A percentile compares a stretch with the other conserved stretches of the same genome.
These are phyloP conservation scores for Lophius americanus DNA, from an alignment of 2,797 vertebrate genomes.

Conservation along the genomic window DNA sequence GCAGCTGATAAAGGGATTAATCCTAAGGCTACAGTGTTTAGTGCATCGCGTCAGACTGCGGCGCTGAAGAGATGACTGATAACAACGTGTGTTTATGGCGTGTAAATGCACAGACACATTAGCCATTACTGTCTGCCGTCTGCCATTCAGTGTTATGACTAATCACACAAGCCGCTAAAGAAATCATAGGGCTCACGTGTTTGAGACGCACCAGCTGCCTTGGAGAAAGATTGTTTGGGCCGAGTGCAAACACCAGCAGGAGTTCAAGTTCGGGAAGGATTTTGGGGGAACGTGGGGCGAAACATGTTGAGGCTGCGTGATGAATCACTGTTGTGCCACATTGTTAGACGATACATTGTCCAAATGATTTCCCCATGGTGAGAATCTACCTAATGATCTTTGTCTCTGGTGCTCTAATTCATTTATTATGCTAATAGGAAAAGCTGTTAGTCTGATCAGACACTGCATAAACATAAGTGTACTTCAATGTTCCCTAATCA, in stretches of 20 bases:
- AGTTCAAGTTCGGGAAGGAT: slow-evolving; percentile 8
- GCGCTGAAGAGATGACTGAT: slow-evolving; percentile 53
- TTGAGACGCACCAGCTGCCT: slow-evolving; percentile 29
- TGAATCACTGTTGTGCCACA: slow-evolving; percentile 34
- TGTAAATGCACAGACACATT: background rate
- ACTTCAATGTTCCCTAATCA: slow-evolving; percentile 55
- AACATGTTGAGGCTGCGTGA: slow-evolving; percentile 27
- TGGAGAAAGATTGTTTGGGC: slow-evolving; percentile 13
- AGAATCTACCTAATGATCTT: slow-evolving; percentile 67
- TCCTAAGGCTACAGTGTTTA: slow-evolving; percentile 48
- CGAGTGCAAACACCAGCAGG: slow-evolving; percentile 23
- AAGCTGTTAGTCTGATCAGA: slow-evolving; percentile 60
- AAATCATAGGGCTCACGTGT: slow-evolving; percentile 6
- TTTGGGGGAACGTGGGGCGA: slow-evolving; percentile 11
- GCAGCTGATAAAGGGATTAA: slow-evolving; percentile 56
- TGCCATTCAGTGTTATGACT: slow-evolving; percentile 54
- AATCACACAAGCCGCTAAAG: slow-evolving; percentile 36
- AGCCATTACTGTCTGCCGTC: slow-evolving; percentile 7
- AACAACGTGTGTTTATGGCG: slow-evolving; percentile 46
- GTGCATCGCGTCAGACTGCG: slow-evolving; percentile 40
- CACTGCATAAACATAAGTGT: slow-evolving; percentile 50
- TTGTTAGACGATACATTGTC: slow-evolving; percentile 53
- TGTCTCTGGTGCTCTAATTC: slow-evolving; percentile 63
- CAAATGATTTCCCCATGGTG: slow-evolving; percentile 62
- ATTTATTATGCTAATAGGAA: slow-evolving; percentile 69